Evolutionary conservation across 2,888 invertebrate species (phyloP).

Genomic region (Seira ritae): DNA sequence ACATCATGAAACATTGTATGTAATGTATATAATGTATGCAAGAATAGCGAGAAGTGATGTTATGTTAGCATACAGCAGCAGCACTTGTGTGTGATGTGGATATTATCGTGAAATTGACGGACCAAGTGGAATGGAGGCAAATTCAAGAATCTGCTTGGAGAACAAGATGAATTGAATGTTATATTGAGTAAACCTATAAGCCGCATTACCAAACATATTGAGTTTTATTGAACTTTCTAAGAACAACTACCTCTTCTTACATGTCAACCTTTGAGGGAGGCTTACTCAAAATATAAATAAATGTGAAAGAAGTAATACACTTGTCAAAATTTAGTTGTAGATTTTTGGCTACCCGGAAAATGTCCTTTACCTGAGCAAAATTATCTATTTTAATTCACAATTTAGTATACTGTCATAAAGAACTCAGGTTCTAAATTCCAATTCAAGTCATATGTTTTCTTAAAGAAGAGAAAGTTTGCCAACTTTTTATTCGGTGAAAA

Average conservation of each 20-base stretch:
- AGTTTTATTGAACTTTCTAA: neutral
- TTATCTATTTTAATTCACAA: neutral
- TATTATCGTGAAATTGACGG: neutral
- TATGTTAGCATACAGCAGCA: too few relatives aligned
- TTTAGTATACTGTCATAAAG: neutral
- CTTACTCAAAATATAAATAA: neutral
- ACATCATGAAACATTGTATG: too few relatives aligned
- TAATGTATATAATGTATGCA: too few relatives aligned
- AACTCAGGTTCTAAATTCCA: neutral
- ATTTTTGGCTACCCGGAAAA: too few relatives aligned
- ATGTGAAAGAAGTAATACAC: neutral
- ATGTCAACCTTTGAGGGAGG: neutral
- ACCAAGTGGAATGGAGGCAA: neutral
- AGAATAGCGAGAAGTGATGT: too few relatives aligned
- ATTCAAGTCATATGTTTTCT: neutral
- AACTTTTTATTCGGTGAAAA: neutral
- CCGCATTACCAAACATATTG: constrained; percentile 3
- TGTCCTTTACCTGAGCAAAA: neutral
- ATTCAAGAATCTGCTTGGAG: neutral
- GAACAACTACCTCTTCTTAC: neutral
- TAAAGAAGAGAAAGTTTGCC: neutral
- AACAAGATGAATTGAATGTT: neutral
- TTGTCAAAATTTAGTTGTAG: neutral
- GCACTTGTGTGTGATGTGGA: constrained; percentile 11
- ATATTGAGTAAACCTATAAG: neutral